phyloP scores from a whole-genome alignment of 2,888 invertebrate genomes.

The Eupithecia abbreviata region DNA sequence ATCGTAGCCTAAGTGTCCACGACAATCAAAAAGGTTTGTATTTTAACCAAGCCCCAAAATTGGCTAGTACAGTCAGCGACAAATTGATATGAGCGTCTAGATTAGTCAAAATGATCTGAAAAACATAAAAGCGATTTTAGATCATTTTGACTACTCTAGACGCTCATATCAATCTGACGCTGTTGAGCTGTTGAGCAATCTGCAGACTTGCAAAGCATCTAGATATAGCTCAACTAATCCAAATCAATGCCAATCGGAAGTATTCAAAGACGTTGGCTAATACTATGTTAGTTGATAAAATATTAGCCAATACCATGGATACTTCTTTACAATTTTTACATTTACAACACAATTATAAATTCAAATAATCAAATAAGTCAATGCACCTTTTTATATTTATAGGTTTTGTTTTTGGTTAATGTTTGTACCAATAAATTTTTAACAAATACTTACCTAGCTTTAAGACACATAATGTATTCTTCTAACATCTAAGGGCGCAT shows the following conservation, averaged over 20 bases:
- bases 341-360: not conserved
- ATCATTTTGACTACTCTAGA: too few relatives aligned
- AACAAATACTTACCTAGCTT: not conserved
- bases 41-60: not conserved
- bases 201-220: not conserved
- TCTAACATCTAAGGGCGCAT: too few relatives aligned
- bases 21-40: not conserved
- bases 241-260: not conserved
- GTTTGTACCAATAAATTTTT: not conserved
- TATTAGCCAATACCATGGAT: not conserved
- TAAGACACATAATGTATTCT: not conserved
- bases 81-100: too few relatives aligned
- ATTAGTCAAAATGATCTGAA: too few relatives aligned
- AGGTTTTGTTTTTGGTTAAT: not conserved
- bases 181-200: not conserved
- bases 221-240: not conserved
- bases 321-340: not conserved
- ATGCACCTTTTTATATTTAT: not conserved
- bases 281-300: too few relatives aligned
- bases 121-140: too few relatives aligned
- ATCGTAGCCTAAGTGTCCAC: not conserved
- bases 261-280: not conserved
- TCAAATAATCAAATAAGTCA: not conserved
- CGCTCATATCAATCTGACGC: too few relatives aligned
- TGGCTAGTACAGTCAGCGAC: not conserved